Conservation (phyloP, 2,888 invertebrate genomes). For the Idaea biselata region DNA sequence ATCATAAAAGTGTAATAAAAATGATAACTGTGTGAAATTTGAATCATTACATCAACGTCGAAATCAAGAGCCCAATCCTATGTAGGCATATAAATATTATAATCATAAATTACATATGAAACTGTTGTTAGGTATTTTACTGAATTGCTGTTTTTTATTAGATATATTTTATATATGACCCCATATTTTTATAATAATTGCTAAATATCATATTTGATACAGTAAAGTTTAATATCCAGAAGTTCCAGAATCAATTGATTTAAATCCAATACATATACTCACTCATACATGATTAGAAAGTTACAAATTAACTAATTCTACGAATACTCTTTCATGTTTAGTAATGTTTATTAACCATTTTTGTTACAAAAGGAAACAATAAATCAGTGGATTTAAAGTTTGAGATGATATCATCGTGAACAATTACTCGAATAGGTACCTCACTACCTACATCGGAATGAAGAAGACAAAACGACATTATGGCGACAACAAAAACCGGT, state of each 20-base stretch:
- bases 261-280: too few species aligned
- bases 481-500: slow-evolving; percentile 73
- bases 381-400: slow-evolving; percentile 14
- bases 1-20: neutral
- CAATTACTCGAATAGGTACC: slow-evolving; percentile 26
- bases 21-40: neutral
- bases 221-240: too few species aligned
- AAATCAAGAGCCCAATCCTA: neutral
- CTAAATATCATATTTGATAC: too few species aligned
- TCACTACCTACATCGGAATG: slow-evolving; percentile 22
- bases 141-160: neutral
- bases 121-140: neutral
- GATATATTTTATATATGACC: slow-evolving; percentile 1
- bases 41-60: neutral
- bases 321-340: too few species aligned
- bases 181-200: too few species aligned
- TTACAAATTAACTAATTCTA: too few species aligned
- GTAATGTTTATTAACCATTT: slow-evolving; percentile 14
- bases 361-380: slow-evolving; percentile 25
- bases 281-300: too few species aligned
- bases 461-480: slow-evolving; percentile 36
- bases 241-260: too few species aligned
- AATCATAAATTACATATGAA: neutral
- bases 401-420: slow-evolving; percentile 25
- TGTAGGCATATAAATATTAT: neutral